phyloP scores from a whole-genome alignment of 2,888 invertebrate species.

The Rhodophaea formosa region DNA sequence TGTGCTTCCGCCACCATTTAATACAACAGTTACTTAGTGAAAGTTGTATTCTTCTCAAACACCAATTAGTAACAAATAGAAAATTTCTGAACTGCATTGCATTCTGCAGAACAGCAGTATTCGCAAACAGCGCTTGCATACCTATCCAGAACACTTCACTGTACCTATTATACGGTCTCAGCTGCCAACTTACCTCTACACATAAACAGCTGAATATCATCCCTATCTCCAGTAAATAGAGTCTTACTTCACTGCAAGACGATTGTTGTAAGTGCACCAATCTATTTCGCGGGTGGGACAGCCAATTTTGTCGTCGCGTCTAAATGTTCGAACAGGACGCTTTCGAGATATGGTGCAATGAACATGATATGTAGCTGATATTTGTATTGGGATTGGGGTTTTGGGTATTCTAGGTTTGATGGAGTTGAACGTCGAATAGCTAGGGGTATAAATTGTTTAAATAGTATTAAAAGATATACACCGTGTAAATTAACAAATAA shows the following conservation, averaged over 20 bases:
- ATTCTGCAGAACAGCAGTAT: slow-evolving; percentile 13
- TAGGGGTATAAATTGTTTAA: background rate
- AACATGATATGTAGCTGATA: slow-evolving; percentile 23
- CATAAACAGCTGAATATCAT: slow-evolving; percentile 26
- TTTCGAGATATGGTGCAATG: slow-evolving; percentile 15
- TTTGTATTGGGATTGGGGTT: slow-evolving; percentile 21
- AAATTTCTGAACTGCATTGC: slow-evolving; percentile 8
- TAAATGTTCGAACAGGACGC: slow-evolving; percentile 26
- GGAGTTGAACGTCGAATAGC: background rate
- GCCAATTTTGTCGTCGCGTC: slow-evolving; percentile 58
- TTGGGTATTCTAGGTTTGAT: background rate
- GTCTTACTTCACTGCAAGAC: slow-evolving; percentile 18
- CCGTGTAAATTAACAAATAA: no score
- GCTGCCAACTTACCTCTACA: slow-evolving; percentile 31
- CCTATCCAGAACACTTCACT: slow-evolving; percentile 32
- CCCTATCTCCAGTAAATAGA: slow-evolving; percentile 28
- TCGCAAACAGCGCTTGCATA: slow-evolving; percentile 16
- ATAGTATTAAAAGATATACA: no score
- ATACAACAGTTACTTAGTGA: no score
- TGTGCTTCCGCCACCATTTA: no score
- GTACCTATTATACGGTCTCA: slow-evolving; percentile 45
- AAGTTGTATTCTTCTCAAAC: no score
- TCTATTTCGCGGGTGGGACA: slow-evolving; percentile 58
- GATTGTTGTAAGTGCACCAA: slow-evolving; percentile 44
- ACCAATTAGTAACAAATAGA: background rate